Conservation (phyloP, 1,140 invertebrate genomes). For the Muscidifurax raptorellus region DNA sequence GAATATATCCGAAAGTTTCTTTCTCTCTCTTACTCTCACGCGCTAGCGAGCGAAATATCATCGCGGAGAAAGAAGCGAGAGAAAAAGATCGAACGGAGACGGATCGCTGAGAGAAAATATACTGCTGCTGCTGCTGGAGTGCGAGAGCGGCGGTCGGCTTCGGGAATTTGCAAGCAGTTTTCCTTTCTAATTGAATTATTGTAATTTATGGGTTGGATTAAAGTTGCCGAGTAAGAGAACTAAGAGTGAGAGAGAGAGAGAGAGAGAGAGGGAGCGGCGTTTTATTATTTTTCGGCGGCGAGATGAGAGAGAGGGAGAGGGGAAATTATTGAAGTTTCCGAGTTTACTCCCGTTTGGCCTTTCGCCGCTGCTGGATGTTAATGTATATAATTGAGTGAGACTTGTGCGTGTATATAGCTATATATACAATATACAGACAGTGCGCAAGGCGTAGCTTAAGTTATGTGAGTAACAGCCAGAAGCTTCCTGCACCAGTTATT, state of each 20-base stretch:
- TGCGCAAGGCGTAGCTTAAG: too few relatives aligned
- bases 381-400: neutral
- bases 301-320: neutral
- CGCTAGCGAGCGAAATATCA: constrained; percentile 22
- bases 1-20: constrained; percentile 38
- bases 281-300: neutral
- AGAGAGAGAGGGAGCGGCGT: neutral
- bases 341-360: neutral
- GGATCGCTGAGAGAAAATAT: constrained; percentile 28
- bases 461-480: too few relatives aligned
- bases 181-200: constrained; percentile 50
- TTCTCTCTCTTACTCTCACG: constrained; percentile 12
- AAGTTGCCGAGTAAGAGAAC: constrained; percentile 5
- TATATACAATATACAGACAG: too few relatives aligned
- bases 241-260: neutral
- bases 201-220: constrained; percentile 49
- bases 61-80: neutral
- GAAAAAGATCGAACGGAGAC: constrained; percentile 18
- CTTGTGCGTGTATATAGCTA: too few relatives aligned
- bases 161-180: constrained; percentile 33
- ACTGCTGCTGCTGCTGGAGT: neutral
- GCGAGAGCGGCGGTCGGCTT: neutral
- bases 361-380: neutral
- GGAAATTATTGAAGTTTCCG: neutral
- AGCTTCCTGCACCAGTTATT: too few relatives aligned